Percentiles rank a stretch among this genome's conserved stretches.
phyloP scores from a whole-genome alignment of 2,888 invertebrate genomes.

The Micropterix aruncella region DNA sequence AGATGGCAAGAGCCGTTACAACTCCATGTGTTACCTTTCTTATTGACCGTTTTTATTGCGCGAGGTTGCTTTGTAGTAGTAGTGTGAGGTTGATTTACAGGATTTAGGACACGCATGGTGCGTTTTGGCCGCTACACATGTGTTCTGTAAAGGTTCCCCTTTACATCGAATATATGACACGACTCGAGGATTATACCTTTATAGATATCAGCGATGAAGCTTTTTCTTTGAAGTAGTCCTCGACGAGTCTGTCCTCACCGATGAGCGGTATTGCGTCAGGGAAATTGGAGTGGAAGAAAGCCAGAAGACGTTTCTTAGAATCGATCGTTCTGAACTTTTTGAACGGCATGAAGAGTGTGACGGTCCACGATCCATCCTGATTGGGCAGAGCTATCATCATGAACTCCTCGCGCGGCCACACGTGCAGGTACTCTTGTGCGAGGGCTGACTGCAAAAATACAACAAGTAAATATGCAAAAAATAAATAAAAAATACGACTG shows the following conservation, averaged over 20 bases:
- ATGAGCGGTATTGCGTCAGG: conserved; percentile 76
- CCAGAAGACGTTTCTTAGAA: conserved; percentile 44
- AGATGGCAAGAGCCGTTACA: no score
- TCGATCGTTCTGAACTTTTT: conserved; percentile 53
- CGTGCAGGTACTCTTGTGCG: conserved; percentile 80
- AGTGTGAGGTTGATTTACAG: no score
- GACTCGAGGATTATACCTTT: no score
- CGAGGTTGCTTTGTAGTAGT: no score
- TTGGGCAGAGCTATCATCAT: conserved; percentile 99
- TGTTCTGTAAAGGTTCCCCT: no score
- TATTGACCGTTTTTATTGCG: no score
- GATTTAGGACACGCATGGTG: no score
- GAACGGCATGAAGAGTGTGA: conserved; percentile 94
- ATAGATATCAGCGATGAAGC: conserved; percentile 77
- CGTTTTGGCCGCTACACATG: no score
- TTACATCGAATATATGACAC: no score
- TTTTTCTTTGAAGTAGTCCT: conserved; percentile 60
- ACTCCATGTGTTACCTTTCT: no score
- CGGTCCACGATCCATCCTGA: conserved; percentile 82
- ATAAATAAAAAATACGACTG: no score
- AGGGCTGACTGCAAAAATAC: conserved; percentile 55
- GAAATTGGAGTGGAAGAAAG: conserved; percentile 71
- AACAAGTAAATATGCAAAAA: not conserved
- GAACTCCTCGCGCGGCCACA: conserved; percentile 92
- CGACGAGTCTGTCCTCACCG: conserved; percentile 56